phyloP scores from a whole-genome alignment of 2,888 invertebrate species.

The Patella ulyssiponensis region DNA sequence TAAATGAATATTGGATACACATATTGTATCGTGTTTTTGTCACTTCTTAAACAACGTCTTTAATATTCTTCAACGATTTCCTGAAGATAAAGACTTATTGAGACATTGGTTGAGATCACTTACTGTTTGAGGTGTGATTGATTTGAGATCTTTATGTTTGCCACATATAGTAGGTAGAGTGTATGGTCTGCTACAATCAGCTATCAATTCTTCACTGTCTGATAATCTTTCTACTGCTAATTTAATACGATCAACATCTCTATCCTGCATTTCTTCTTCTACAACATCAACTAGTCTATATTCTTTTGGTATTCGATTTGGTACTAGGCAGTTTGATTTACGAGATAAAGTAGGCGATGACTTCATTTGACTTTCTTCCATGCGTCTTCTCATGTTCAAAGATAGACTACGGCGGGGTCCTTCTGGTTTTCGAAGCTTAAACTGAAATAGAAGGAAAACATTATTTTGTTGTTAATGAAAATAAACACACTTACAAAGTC shows the following conservation, averaged over 20 bases:
- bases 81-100: too few relatives aligned
- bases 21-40: too few relatives aligned
- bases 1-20: too few relatives aligned
- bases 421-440: not conserved
- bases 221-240: slow-evolving; percentile 9
- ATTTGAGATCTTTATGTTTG: slow-evolving; percentile 23
- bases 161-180: slow-evolving; percentile 18
- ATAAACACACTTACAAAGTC: too few relatives aligned
- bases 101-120: not conserved
- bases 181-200: slow-evolving; percentile 9
- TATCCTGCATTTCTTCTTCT: not conserved
- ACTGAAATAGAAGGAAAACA: not conserved
- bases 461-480: too few relatives aligned
- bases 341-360: not conserved
- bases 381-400: not conserved
- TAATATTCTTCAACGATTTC: too few relatives aligned
- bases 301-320: not conserved
- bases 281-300: not conserved
- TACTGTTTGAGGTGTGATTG: slow-evolving; percentile 12
- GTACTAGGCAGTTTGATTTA: not conserved
- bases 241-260: not conserved
- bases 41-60: too few relatives aligned
- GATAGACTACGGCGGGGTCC: not conserved
- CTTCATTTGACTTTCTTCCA: not conserved
- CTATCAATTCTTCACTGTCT: not conserved